phyloP scores from a whole-genome alignment of 2,113 vertebrate genomes.

The Myiozetetes cayanensis region DNA sequence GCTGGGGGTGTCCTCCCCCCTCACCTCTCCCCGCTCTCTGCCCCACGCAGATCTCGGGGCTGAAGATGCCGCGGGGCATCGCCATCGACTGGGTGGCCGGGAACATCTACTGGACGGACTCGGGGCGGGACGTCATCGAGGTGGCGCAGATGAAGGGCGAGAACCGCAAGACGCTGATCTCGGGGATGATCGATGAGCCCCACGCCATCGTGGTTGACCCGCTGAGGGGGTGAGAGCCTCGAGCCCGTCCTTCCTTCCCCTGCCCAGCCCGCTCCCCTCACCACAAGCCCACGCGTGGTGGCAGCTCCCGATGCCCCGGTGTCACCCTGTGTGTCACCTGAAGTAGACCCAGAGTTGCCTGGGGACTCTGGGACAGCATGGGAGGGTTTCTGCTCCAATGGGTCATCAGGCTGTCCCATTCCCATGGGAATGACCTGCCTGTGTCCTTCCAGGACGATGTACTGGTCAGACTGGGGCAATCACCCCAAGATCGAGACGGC shows the following conservation, averaged over 20 bases:
- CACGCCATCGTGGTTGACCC: constrained; percentile 95
- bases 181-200: constrained; percentile 97
- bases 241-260: background rate
- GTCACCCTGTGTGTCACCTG: background rate
- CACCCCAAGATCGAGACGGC: constrained; percentile 97
- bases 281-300: fast-evolving
- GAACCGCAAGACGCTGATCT: constrained; percentile 93
- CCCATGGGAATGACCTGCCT: background rate
- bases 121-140: constrained; percentile 93
- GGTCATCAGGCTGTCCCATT: fast-evolving
- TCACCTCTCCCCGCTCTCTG: background rate
- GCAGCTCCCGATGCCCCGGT: background rate
- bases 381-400: background rate
- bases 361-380: fast-evolving
- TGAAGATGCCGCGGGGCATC: constrained; percentile 95
- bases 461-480: constrained; percentile 99
- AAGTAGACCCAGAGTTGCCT: background rate
- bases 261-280: background rate
- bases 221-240: constrained; percentile 78
- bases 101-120: constrained; percentile 98
- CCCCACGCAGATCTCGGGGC: constrained; percentile 82
- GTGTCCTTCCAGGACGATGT: constrained; percentile 85
- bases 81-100: constrained; percentile 97
- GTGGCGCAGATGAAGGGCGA: constrained; percentile 95
- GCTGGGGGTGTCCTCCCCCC: fast-evolving